Base-by-base conservation (phyloP, 2,113 vertebrate genomes). In the Callipepla squamata region DNA sequence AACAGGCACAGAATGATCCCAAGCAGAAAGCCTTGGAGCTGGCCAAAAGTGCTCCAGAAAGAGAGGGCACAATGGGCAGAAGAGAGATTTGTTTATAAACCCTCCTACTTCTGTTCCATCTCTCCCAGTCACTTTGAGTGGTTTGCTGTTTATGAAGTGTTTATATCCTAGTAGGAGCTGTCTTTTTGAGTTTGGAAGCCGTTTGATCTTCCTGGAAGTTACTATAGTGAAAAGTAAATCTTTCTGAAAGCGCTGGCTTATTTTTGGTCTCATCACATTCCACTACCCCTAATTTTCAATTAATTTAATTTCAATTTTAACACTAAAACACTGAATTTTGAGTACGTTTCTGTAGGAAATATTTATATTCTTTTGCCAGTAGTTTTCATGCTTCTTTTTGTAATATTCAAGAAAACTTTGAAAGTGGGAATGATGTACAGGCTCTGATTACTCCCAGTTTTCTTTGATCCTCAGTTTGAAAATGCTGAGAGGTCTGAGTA, bases 31-130 rank as follows among this genome's bases (percentile, higher is more conserved):
- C 16, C 59, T 95, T 42, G 28, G 68, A 30, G 5, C 7, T 78
- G 57, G 51, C 72, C 4, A 0, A 80, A 83, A 70, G 22, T 0
- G 0, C 47, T 85, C 17, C 61, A 88, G 65, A 89, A 87, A 87
- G 53, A 4, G 1, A 77, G 47, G 30, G 21, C 28, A 80, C 55
- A 82, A 73, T 85, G 25, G 70, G 32, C 1, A 2, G 51, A 80
- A 85, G 51, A 85, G n/a, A 38, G 47, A 70, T 83, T 78, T 92
- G 28, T 90, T 95, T 85, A 90, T 57, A 91, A 88, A 90, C 26
- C 13, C 34, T 74, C 87, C 82, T 72, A 80, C 42, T 92, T 91
- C 81, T 72, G 38, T 75, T 95, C 51, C 22, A 57, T 80, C 63
- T 93, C 76, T 48, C 28, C 47, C 51, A 55, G 38, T 32, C 50